A percentile compares a stretch with the other conserved stretches of the same genome.
Evolutionary conservation across 2,113 vertebrate species (phyloP).

Genomic region (Tetrao urogallus): DNA sequence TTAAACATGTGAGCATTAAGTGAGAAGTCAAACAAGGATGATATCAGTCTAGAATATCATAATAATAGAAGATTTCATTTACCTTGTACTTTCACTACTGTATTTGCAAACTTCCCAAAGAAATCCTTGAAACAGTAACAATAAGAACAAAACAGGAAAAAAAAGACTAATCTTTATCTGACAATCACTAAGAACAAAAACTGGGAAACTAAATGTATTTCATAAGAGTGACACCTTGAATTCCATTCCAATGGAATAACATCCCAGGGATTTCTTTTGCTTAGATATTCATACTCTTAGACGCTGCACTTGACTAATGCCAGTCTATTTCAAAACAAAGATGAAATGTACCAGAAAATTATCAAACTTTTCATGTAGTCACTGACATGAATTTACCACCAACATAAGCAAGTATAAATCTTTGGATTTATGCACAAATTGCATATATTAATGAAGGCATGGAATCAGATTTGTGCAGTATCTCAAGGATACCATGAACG

Average conservation of each 20-base stretch:
- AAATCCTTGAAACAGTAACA: neutral
- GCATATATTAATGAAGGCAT: neutral
- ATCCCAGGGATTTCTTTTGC: neutral
- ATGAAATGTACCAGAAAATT: neutral
- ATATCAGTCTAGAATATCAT: neutral
- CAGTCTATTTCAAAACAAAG: constrained; percentile 15
- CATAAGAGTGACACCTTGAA: neutral
- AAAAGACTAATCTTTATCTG: neutral
- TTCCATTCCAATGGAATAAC: neutral
- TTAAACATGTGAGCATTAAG: neutral
- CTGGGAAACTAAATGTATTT: neutral
- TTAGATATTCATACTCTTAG: neutral
- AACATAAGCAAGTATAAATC: neutral
- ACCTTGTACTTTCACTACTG: neutral
- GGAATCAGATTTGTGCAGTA: neutral
- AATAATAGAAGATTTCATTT: neutral
- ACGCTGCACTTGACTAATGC: neutral
- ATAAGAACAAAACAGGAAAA: neutral
- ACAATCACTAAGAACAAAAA: neutral
- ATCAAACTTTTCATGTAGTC: neutral
- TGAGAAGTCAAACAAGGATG: neutral
- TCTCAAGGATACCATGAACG: neutral
- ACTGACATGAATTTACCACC: neutral
- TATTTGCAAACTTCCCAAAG: neutral
- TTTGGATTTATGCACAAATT: neutral